phyloP scores from a whole-genome alignment of 2,888 invertebrate species.

The Frankliniella fusca region DNA sequence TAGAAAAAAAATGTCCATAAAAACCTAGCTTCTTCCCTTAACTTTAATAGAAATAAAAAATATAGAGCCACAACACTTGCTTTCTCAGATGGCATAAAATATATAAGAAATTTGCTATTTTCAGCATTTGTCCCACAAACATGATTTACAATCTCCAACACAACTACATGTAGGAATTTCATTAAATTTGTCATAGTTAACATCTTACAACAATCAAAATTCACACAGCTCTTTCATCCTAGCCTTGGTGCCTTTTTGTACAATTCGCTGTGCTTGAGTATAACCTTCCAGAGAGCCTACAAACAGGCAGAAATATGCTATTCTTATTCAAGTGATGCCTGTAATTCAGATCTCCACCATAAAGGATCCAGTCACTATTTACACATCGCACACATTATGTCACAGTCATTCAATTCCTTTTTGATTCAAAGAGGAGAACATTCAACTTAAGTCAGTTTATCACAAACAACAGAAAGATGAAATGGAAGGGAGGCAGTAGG shows the following conservation, averaged over 20 bases:
- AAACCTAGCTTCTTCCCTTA: background rate
- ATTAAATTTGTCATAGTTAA: background rate
- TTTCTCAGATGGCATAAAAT: conserved; percentile 20
- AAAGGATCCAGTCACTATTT: conserved; percentile 13
- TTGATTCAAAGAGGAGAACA: conserved; percentile 8
- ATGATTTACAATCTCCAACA: background rate
- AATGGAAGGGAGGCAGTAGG: background rate
- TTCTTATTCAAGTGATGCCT: background rate
- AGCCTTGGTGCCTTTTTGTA: background rate
- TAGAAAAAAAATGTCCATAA: background rate
- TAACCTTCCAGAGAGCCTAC: background rate
- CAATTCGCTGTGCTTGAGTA: background rate
- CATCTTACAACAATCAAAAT: background rate
- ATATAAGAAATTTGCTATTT: background rate
- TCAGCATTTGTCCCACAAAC: background rate
- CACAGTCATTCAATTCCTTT: conserved; percentile 4
- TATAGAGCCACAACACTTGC: conserved; percentile 9
- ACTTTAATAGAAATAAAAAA: conserved; percentile 17
- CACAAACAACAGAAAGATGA: conserved; percentile 16
- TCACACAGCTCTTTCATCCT: background rate
- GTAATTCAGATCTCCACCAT: background rate
- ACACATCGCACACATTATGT: conserved; percentile 22
- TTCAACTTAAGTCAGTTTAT: conserved; percentile 23
- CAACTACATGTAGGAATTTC: background rate
- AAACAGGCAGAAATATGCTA: background rate